Base-by-base conservation (phyloP, 2,797 vertebrate genomes). In the Tarsius wallacei region DNA sequence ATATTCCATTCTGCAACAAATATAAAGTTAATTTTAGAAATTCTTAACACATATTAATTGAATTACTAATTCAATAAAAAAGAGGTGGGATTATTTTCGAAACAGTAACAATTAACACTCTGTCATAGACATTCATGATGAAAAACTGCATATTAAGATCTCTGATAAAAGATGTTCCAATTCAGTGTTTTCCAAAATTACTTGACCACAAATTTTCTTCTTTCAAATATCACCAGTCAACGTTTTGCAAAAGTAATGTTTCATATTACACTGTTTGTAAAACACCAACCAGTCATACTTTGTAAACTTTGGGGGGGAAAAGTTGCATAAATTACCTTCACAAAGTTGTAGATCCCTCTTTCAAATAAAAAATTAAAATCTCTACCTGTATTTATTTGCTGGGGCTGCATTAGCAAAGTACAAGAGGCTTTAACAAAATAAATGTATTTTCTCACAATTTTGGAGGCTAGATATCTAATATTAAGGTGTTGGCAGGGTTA, bases 151-250 rank as follows among this genome's bases (percentile, higher is more conserved):
- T 86, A 71, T 86, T 70, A 87, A 51, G 1, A 8, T 33, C 8
- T 71, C 42, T 53, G 86, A 86, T 15, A 87, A 89, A 61, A 57
- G 64, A 71, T 83, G 42, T 4, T 94, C 3, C 71, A 57, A 83
- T 59, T 4, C 31, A 16, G n/a, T 80, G 31, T 91, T 93, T 88
- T 89, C 53, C 14, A 82, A 77, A 86, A 85, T 87, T 77, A 77
- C 26, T 64, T 64, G 1, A 66, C n/a, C 5, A 21, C 71, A 66
- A 42, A 59, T 66, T 77, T 68, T 22, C 3, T 49, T 59, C 10
- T 83, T 55, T 73, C 9, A 93, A 90, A 76, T 42, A 68, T 51
- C 2, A 61, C 4, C 28, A 51, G 77, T 71, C 85, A 82, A 93
- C 2, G 33, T 59, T 64, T 17, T 71, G 6, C 10, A 68, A 59